These are phyloP conservation scores for Glareola pratincola DNA, from an alignment of 2,113 vertebrate genomes.

Conservation along the genomic window DNA sequence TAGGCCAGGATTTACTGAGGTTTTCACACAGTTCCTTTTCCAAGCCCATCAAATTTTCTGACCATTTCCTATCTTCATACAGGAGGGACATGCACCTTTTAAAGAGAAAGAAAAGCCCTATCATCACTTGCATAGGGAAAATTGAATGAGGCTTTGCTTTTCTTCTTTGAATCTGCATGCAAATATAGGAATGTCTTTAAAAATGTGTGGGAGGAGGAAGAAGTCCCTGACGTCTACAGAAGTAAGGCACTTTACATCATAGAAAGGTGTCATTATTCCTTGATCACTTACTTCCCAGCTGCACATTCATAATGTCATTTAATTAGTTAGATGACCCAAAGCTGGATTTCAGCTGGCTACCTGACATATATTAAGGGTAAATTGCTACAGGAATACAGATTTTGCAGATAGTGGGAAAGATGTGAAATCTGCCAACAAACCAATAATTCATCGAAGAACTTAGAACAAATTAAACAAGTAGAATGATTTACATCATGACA, in stretches of 20 bases:
- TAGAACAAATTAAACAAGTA: not conserved
- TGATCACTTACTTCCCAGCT: not conserved
- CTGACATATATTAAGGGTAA: not conserved
- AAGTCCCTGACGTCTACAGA: no score
- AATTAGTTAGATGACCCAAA: not conserved
- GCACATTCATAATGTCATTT: not conserved
- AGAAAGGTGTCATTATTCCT: not conserved
- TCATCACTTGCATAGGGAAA: not conserved
- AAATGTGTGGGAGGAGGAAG: not conserved
- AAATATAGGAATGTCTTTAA: not conserved
- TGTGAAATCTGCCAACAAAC: not conserved
- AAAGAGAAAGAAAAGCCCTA: not conserved
- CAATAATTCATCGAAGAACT: not conserved
- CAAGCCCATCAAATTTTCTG: not conserved
- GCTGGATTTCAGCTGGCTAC: not conserved
- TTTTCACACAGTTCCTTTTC: not conserved
- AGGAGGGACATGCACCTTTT: not conserved
- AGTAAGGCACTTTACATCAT: not conserved
- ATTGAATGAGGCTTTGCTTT: not conserved
- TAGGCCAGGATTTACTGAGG: not conserved
- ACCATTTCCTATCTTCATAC: not conserved
- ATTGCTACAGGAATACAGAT: not conserved
- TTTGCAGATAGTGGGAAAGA: not conserved
- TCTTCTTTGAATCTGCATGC: not conserved
- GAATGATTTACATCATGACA: not conserved